These are phyloP conservation scores for Bombus polaris DNA, from an alignment of 1,140 invertebrate genomes.

Conservation along the genomic window DNA sequence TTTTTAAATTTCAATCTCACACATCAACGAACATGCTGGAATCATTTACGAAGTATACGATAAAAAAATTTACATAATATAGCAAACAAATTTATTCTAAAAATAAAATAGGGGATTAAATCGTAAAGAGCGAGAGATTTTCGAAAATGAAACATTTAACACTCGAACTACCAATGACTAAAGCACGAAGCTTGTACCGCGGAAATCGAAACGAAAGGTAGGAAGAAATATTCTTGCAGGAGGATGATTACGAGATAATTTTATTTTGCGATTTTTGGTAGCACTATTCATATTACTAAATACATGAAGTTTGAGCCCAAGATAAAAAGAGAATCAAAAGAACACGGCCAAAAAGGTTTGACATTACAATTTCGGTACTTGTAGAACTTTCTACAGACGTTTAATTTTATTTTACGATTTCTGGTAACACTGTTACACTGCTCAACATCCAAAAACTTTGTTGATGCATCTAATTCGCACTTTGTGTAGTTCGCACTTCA, in stretches of 20 bases:
- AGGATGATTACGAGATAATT: neutral
- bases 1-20: conserved; percentile 7
- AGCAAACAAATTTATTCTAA: neutral
- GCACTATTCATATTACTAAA: neutral
- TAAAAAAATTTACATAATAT: neutral
- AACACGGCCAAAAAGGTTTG: too few species aligned
- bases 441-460: neutral
- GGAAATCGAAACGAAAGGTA: too few species aligned
- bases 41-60: neutral
- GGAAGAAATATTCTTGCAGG: too few species aligned
- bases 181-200: too few species aligned
- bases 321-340: neutral
- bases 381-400: too few species aligned
- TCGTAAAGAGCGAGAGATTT: neutral
- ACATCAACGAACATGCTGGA: neutral
- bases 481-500: neutral
- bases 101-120: neutral
- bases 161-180: neutral
- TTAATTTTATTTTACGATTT: neutral
- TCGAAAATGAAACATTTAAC: neutral
- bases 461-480: neutral
- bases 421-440: neutral
- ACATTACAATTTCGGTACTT: too few species aligned
- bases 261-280: neutral
- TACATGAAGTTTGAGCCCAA: too few species aligned